These are phyloP conservation scores for Bos taurus DNA, from an alignment of 2,113 vertebrate genomes.

Conservation along the genomic window DNA sequence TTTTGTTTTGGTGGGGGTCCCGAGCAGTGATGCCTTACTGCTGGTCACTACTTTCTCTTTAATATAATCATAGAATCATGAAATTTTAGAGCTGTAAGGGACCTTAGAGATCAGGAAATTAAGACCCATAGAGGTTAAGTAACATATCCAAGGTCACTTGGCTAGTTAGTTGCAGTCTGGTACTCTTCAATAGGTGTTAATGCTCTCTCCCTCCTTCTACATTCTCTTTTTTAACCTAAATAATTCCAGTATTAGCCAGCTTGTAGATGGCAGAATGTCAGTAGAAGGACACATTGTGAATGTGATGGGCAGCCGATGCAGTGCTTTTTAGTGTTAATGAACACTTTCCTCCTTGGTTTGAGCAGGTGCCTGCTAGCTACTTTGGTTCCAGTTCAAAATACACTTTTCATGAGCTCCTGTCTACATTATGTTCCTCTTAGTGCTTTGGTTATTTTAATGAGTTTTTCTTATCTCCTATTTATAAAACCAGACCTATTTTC, in stretches of 20 bases:
- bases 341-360: constrained; percentile 23
- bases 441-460: constrained; percentile 54
- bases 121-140: constrained; percentile 35
- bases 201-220: not conserved
- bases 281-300: constrained; percentile 43
- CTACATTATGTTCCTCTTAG: constrained; percentile 37
- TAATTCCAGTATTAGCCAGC: constrained; percentile 5
- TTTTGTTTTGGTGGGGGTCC: not conserved
- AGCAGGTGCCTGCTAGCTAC: constrained; percentile 17
- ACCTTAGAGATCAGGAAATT: constrained; percentile 31
- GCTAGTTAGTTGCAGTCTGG: constrained; percentile 46
- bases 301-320: not conserved
- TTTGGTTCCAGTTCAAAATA: constrained; percentile 50
- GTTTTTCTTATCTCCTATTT: constrained; percentile 53
- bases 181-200: constrained; percentile 38
- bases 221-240: constrained; percentile 30
- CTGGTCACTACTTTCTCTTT: constrained; percentile 11
- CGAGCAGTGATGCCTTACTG: not conserved
- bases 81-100: constrained; percentile 29
- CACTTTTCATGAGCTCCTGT: constrained; percentile 13
- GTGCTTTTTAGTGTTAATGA: constrained; percentile 50
- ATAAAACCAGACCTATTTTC: constrained; percentile 56
- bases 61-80: constrained; percentile 35
- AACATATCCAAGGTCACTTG: constrained; percentile 31
- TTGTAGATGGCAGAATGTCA: constrained; percentile 21